Conservation (phyloP, 2,888 invertebrate species). For the Lycophotia porphyrea region DNA sequence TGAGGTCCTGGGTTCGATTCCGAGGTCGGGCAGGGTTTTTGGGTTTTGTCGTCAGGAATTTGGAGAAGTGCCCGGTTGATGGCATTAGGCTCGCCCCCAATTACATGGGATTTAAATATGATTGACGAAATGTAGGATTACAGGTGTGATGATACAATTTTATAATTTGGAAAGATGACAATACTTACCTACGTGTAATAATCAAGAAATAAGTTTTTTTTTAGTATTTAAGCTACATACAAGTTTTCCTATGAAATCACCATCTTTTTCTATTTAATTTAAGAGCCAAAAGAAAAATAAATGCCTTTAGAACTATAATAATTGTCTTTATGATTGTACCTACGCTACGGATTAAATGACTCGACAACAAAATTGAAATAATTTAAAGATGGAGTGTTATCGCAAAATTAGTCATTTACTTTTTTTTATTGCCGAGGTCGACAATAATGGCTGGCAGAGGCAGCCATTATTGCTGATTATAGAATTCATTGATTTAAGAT, state of each 20-base stretch:
- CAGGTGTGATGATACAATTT: neutral
- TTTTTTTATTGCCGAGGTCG: slow-evolving; percentile 29
- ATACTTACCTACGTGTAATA: neutral
- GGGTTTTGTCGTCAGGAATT: neutral
- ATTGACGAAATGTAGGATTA: neutral
- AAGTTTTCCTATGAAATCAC: neutral
- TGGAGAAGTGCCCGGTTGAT: neutral
- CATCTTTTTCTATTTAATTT: neutral
- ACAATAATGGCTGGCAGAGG: too few relatives aligned
- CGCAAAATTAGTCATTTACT: slow-evolving; percentile 64
- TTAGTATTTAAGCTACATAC: too few relatives aligned
- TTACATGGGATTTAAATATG: neutral
- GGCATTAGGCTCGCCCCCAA: neutral
- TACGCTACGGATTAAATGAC: slow-evolving; percentile 61
- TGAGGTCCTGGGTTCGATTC: neutral
- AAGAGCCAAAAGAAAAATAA: neutral
- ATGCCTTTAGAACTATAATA: neutral
- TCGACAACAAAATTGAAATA: slow-evolving; percentile 69
- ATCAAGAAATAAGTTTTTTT: too few relatives aligned
- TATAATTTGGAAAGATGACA: neutral
- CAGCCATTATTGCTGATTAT: slow-evolving; percentile 3
- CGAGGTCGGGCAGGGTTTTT: neutral
- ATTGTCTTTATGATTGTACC: slow-evolving; percentile 63
- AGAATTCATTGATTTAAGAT: slow-evolving; percentile 46
- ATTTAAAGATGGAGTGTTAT: slow-evolving; percentile 67